phyloP scores from a whole-genome alignment of 2,888 invertebrate species.

The Gymnosoma rotundatum region DNA sequence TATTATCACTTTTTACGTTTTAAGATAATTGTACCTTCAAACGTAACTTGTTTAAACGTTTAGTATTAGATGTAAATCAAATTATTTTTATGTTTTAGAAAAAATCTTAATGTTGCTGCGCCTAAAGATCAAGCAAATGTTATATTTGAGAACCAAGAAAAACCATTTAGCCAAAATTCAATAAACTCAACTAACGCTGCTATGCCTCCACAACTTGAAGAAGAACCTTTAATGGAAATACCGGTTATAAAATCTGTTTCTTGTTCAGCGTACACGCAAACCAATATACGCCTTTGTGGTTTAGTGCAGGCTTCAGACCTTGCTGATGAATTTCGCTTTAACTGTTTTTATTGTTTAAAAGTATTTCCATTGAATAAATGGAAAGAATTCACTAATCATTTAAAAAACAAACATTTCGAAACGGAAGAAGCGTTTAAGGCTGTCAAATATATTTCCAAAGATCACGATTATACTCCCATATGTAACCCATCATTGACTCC shows the following conservation, averaged over 20 bases:
- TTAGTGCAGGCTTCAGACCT: slow-evolving; percentile 26
- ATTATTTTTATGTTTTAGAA: not conserved
- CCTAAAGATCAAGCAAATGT: not conserved
- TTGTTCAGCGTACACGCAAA: slow-evolving; percentile 26
- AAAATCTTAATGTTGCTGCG: not conserved
- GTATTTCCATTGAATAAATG: slow-evolving; percentile 31
- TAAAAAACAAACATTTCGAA: slow-evolving; percentile 16
- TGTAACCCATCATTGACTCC: not conserved
- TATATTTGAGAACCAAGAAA: not conserved
- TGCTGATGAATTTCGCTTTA: slow-evolving; percentile 25
- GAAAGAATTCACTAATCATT: slow-evolving; percentile 16
- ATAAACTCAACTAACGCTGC: not conserved
- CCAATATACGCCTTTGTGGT: slow-evolving; percentile 34
- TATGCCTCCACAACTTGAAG: not conserved
- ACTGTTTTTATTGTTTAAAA: slow-evolving; percentile 33
- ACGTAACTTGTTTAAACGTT: too few relatives aligned
- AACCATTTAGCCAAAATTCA: not conserved
- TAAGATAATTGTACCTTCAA: too few relatives aligned
- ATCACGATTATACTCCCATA: slow-evolving; percentile 42
- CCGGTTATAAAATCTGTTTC: slow-evolving; percentile 6
- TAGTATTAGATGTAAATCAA: not conserved
- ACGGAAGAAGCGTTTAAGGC: slow-evolving; percentile 22
- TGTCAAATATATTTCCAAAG: slow-evolving; percentile 3
- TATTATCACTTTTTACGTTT: too few relatives aligned
- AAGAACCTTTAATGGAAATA: not conserved